Evolutionary conservation across 2,113 vertebrate genomes (phyloP), one percentile per base, ranked within the genome.

Genomic region (Peromyscus maniculatus): DNA sequence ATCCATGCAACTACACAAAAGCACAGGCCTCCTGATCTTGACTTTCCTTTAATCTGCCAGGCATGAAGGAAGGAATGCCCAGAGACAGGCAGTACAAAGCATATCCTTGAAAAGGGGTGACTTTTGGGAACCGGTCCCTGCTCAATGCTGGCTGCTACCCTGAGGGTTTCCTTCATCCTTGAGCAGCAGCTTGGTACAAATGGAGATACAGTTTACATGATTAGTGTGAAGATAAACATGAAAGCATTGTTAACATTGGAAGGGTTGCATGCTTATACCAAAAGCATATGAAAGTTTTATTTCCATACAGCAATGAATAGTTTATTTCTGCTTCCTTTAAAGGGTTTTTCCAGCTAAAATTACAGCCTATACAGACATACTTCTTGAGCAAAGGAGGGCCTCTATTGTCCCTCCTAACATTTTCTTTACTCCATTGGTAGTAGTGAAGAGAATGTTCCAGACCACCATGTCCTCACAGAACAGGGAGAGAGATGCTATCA

Each of bases 31-130:
- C 89, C 62, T 66, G n/a, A 69, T 87, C 55, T 92, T n/a, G 43
- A 66, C 46, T 91, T 74, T 87, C 67, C 83, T 97, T 91, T 91
- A 82, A 96, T 93, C 86, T 10, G 57, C 21, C 31, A 57, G 17
- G 88, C 75, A 36, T 83, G 66, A 95, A 91, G 52, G 82, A 80
- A 96, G 52, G 82, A 80, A 96, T 62, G 15, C 12, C 55, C 71
- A 78, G 43, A 82, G 80, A 82, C 66, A 93, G 43, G 19, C 46
- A 75, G 6, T 31, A 24, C 10, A 36, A 86, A 88, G 62, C 4
- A 24, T 17, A 10, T 0, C 0, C 22, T 22, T 3, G 4, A 64
- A 90, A 90, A 93, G 16, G 39, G 10, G 79, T 36, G n/a, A 31
- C 26, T 16, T 93, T 89, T 31, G 87, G 64, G n/a, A 62, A 49